phyloP scores from a whole-genome alignment of 2,888 invertebrate species.

The Rhagonycha fulva region DNA sequence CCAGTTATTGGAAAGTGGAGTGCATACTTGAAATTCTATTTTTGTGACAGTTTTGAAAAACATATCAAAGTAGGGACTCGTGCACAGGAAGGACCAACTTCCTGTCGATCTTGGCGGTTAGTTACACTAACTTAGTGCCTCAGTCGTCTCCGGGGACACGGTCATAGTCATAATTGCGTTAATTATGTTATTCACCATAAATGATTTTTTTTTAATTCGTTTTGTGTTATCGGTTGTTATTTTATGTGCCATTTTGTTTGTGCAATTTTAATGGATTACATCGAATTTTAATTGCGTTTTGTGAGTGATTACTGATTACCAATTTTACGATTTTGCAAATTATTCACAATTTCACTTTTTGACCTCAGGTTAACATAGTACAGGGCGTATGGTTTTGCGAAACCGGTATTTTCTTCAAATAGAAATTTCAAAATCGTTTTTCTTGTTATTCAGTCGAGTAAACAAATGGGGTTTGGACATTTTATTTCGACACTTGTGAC shows the following conservation, averaged over 20 bases:
- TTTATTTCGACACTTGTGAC: not conserved
- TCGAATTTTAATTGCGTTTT: not conserved
- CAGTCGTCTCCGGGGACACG: constrained; percentile 9
- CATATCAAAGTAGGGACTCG: constrained; percentile 36
- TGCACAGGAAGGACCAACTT: constrained; percentile 44
- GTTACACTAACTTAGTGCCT: constrained; percentile 20
- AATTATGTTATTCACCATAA: not conserved
- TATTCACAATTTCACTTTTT: not conserved
- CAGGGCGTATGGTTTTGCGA: not conserved
- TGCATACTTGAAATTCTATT: constrained; percentile 27
- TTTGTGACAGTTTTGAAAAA: constrained; percentile 36
- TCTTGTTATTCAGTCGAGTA: not conserved
- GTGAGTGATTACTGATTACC: not conserved
- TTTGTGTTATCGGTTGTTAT: not conserved
- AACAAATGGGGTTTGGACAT: not conserved
- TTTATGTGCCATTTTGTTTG: not conserved
- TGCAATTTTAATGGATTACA: not conserved
- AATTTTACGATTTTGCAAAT: not conserved
- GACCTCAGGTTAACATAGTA: not conserved
- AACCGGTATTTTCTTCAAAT: not conserved
- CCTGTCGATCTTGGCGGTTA: constrained; percentile 35
- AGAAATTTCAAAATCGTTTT: not conserved
- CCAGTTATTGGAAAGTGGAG: not conserved
- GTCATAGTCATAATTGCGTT: not conserved
- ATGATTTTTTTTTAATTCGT: not conserved